These are phyloP conservation scores for Channa striata DNA, from an alignment of 2,797 vertebrate species.

Conservation along the genomic window DNA sequence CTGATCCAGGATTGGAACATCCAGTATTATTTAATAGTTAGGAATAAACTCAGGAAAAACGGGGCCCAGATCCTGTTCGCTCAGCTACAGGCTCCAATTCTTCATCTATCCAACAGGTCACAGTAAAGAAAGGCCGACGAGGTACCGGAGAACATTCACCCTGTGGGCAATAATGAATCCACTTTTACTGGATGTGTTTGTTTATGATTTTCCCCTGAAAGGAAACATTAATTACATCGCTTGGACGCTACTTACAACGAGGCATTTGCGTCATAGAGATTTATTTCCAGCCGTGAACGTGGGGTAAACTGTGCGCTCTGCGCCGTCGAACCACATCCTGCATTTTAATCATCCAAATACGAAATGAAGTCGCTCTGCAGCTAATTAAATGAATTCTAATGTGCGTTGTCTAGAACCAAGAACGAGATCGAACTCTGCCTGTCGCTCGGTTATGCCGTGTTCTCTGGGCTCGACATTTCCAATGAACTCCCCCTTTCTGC, in stretches of 20 bases:
- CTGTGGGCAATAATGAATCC: not conserved
- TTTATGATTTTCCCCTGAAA: not conserved
- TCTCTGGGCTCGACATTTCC: not conserved
- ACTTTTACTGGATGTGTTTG: not conserved
- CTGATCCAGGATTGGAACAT: no score
- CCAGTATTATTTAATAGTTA: no score
- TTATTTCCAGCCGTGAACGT: constrained; percentile 23
- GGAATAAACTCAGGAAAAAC: no score
- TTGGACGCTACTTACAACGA: constrained; percentile 22
- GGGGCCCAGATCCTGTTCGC: no score
- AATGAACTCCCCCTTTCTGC: constrained; percentile 5
- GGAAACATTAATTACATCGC: constrained; percentile 20
- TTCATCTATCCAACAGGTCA: no score
- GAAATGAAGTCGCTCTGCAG: not conserved
- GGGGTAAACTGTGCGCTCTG: constrained; percentile 7
- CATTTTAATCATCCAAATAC: not conserved
- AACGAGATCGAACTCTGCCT: not conserved
- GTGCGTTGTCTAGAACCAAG: not conserved
- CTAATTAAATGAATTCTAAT: constrained; percentile 10
- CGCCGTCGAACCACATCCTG: constrained; percentile 1
- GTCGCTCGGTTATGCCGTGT: not conserved
- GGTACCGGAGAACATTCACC: no score
- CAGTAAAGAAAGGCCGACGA: no score
- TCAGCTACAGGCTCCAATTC: no score
- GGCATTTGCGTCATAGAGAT: constrained; percentile 55